A percentile compares a stretch with the other conserved stretches of the same genome.
These are phyloP conservation scores for Tanytarsus gracilentus DNA, from an alignment of 2,888 invertebrate species.

Conservation along the genomic window DNA sequence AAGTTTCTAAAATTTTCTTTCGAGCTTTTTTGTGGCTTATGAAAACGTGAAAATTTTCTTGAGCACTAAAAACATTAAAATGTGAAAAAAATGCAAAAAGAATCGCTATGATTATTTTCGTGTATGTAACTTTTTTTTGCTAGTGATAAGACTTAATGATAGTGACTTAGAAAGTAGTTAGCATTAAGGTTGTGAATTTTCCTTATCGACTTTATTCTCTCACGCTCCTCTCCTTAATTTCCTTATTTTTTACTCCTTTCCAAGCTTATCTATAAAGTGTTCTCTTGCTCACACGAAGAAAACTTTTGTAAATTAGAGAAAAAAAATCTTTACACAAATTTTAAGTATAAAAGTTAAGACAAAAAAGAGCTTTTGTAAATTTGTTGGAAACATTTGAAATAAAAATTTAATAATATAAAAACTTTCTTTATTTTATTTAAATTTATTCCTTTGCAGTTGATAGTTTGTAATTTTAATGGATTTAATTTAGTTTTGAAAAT, in stretches of 20 bases:
- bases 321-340: not conserved
- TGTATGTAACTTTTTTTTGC: conserved; percentile 9
- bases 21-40: conserved; percentile 11
- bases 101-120: conserved; percentile 23
- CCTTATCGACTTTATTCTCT: too few relatives aligned
- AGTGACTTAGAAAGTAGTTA: conserved; percentile 20
- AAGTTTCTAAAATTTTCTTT: conserved; percentile 8
- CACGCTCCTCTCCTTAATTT: not conserved
- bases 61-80: not conserved
- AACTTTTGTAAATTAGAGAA: not conserved
- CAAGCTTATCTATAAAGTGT: not conserved
- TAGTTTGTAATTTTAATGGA: not conserved
- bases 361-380: conserved; percentile 4
- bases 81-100: conserved; percentile 15
- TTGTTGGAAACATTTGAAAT: conserved; percentile 5
- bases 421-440: not conserved
- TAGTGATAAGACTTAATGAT: conserved; percentile 21
- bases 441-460: not conserved
- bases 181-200: conserved; percentile 21
- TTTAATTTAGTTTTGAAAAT: not conserved
- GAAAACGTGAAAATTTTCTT: not conserved
- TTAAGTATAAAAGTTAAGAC: not conserved
- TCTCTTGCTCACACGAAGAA: not conserved
- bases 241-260: not conserved
- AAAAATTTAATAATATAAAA: not conserved